These are phyloP conservation scores for Acestrorhynchus altus DNA, from an alignment of 2,797 vertebrate genomes.

Conservation along the genomic window DNA sequence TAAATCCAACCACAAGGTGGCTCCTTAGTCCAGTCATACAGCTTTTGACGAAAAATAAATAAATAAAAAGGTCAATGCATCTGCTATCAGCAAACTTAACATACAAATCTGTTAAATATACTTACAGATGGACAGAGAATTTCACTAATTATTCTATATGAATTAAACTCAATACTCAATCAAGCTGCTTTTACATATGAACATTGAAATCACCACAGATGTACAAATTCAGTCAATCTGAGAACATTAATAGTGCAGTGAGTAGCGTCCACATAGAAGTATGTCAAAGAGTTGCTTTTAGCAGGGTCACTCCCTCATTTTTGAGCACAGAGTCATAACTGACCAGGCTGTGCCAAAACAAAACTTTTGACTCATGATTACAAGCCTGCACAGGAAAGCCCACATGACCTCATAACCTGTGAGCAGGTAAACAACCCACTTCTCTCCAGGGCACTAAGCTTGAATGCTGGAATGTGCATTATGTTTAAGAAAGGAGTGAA, in stretches of 20 bases:
- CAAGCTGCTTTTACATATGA: neutral
- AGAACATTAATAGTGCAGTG: neutral
- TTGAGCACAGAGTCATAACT: neutral
- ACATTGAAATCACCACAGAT: neutral
- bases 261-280: no score
- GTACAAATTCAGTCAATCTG: neutral
- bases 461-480: neutral
- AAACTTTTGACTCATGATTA: conserved; percentile 1
- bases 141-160: no score
- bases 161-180: no score
- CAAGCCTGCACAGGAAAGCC: conserved; percentile 6
- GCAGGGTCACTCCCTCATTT: conserved; percentile 1
- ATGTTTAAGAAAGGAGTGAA: neutral
- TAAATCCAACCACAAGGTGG: conserved; percentile 69
- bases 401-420: conserved; percentile 26
- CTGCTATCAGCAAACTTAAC: neutral
- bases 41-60: neutral
- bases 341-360: conserved; percentile 4
- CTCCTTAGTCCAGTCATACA: conserved; percentile 60
- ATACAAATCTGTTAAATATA: neutral
- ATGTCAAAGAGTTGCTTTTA: no score
- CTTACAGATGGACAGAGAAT: neutral
- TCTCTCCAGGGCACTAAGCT: neutral
- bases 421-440: neutral
- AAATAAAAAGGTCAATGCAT: neutral